A percentile compares a stretch with the other conserved stretches of the same genome.
Evolutionary conservation across 2,797 vertebrate genomes (phyloP).

Genomic region (Uromys caudimaculatus): DNA sequence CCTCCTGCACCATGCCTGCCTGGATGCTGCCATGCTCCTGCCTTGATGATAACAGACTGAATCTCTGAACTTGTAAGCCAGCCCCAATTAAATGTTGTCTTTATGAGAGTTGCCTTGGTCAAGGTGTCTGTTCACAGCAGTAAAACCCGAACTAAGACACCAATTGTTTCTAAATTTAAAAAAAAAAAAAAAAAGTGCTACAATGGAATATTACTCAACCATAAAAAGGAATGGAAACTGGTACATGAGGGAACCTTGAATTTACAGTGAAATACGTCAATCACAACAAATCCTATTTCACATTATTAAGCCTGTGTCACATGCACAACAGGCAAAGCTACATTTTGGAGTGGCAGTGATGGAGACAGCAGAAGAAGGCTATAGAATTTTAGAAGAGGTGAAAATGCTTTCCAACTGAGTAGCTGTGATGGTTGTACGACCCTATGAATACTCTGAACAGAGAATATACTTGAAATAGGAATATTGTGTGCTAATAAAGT

Average conservation of each 20-base stretch:
- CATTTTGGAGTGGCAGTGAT: background rate
- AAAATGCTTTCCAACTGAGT: constrained; percentile 8
- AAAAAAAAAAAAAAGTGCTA: background rate
- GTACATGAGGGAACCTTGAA: background rate
- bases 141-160: too few species aligned
- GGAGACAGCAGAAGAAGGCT: background rate
- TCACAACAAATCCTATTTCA: background rate
- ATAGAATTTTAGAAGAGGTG: background rate
- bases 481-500: background rate
- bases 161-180: background rate
- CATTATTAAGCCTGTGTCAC: background rate
- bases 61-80: too few species aligned
- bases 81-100: too few species aligned
- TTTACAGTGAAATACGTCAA: background rate
- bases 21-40: too few species aligned
- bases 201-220: background rate
- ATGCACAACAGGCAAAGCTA: background rate
- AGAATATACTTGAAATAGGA: background rate
- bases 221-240: background rate
- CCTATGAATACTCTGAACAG: background rate
- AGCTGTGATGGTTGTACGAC: background rate
- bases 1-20: too few species aligned
- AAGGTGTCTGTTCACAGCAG: too few species aligned
- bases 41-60: too few species aligned
- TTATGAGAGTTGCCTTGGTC: too few species aligned